Evolutionary conservation across 64 coral and sea anemone species (phyloP), one percentile per base, ranked within the genome.

Genomic region (Hydrozoanthus tunicans): DNA sequence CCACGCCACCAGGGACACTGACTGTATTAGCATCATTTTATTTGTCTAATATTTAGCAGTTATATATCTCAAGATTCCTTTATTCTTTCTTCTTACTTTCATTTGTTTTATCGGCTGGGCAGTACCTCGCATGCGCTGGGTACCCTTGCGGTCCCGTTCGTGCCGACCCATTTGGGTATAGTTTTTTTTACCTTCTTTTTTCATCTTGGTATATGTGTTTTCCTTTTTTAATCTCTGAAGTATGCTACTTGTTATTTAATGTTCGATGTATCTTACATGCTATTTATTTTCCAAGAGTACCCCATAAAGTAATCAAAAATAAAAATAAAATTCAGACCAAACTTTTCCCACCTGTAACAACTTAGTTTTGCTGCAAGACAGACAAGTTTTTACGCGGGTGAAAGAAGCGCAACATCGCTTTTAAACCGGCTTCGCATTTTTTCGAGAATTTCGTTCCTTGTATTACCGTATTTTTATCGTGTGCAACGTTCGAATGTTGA

Each of bases 111-210:
- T 68, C 65, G n/a, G 54, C 73, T 77, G 73, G 73, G 27, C 73
- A 11, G 73, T 51, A 77, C 73, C 73, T 77, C 6, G 73, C 73
- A 77, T 77, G 32, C 32, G 32, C 32, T 43, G 51, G 73, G 73
- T 52, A 77, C 73, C 73, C 73, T 51, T 77, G 73, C 20, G 43
- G 27, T 77, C 26, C 43, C 73, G 51, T 77, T 77, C 32, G 43
- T 77, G 73, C 73, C 73, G 73, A 77, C 73, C 73, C 73, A 77
- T 77, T 77, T 77, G 43, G 51, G 73, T 77, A 77, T 27, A 15
- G 65, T 17, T 5, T 12, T 77, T 76, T 77, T 77, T 77, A 15
- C 12, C 65, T 68, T 13, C 11, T 68, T 68, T 68, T 68, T 14
- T 43, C 32, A 43, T 43, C 2, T 43, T 43, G 32, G 32, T 43